Conservation (phyloP, 2,888 invertebrate species). For the Cephus spinipes region DNA sequence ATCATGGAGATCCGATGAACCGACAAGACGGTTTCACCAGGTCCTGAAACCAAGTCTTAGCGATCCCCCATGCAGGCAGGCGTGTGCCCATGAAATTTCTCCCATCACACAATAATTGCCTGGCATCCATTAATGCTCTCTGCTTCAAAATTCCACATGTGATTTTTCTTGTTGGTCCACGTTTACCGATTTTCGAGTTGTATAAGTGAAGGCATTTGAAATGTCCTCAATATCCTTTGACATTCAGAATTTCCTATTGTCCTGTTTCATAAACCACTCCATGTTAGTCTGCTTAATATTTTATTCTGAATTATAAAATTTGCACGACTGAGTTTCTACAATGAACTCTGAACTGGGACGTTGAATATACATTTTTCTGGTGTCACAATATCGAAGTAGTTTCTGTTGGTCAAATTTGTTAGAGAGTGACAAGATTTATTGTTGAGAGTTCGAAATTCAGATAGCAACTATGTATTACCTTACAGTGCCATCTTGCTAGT, state of each 20-base stretch:
- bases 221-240: background rate
- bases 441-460: background rate
- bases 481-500: background rate
- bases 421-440: background rate
- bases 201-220: background rate
- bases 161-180: background rate
- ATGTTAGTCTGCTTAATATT: background rate
- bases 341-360: background rate
- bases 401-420: background rate
- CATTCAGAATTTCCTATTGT: background rate
- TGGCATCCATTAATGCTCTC: background rate
- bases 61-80: background rate
- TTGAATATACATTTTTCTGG: background rate
- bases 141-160: background rate
- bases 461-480: background rate
- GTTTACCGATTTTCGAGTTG: background rate
- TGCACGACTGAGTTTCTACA: background rate
- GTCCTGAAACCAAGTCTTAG: background rate
- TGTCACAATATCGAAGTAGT: background rate
- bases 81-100: background rate
- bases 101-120: background rate
- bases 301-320: background rate
- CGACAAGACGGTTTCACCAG: slow-evolving; percentile 9
- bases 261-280: background rate
- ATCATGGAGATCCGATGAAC: slow-evolving; percentile 22